Conservation (phyloP, 2,113 vertebrate species). For the Antidorcas marsupialis region DNA sequence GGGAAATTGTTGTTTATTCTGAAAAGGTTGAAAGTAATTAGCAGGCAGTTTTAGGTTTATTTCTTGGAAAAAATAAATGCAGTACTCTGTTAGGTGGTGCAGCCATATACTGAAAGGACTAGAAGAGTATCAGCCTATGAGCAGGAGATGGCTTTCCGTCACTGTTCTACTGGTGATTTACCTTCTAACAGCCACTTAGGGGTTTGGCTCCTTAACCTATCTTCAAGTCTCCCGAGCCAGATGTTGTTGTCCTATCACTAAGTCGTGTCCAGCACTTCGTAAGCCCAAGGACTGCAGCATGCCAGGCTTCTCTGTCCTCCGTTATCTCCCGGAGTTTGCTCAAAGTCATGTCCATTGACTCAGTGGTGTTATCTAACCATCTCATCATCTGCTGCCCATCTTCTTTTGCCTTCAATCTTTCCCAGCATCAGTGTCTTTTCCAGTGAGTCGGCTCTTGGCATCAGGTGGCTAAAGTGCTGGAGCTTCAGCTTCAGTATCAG, state of each 20-base stretch:
- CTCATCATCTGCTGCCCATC: neutral
- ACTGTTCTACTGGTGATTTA: accelerated
- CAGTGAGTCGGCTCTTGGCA: accelerated
- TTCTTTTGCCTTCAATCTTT: neutral
- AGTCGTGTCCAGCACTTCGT: neutral
- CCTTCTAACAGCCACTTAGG: neutral
- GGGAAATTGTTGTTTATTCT: neutral
- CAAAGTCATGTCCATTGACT: neutral
- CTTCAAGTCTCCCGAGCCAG: neutral
- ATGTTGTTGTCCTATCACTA: neutral
- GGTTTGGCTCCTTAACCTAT: accelerated
- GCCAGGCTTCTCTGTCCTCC: neutral
- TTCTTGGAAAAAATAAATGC: neutral
- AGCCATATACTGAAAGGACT: neutral
- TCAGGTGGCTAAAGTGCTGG: neutral
- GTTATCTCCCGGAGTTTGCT: neutral
- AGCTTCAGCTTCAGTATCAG: neutral
- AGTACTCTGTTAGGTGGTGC: neutral
- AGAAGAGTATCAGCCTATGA: neutral
- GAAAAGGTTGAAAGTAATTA: neutral
- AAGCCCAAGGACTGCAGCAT: neutral
- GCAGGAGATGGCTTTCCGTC: neutral
- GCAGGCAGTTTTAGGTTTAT: neutral
- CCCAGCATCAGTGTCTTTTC: neutral
- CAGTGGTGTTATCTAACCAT: neutral